Evolutionary conservation across 1,140 invertebrate species (phyloP).

Genomic region (Homalodisca vitripennis): DNA sequence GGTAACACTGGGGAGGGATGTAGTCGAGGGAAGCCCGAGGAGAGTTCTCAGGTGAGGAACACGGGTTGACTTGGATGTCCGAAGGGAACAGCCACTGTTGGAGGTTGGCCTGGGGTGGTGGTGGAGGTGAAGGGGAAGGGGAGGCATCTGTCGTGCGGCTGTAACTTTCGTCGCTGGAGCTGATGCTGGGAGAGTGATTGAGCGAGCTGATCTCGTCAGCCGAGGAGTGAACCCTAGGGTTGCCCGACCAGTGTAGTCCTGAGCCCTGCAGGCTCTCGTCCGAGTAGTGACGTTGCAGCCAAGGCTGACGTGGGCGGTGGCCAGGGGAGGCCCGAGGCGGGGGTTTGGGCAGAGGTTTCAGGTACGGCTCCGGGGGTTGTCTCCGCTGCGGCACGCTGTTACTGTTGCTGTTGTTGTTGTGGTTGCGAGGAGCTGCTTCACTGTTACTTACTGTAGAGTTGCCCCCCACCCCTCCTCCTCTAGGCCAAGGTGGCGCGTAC

Average conservation of each 20-base stretch:
- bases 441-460: slow-evolving; percentile 17
- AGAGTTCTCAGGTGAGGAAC: slow-evolving; percentile 51
- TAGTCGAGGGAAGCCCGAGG: slow-evolving; percentile 51
- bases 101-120: slow-evolving; percentile 33
- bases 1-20: slow-evolving; percentile 49
- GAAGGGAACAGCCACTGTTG: slow-evolving; percentile 61
- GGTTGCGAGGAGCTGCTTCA: slow-evolving; percentile 46
- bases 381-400: slow-evolving; percentile 50
- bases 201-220: slow-evolving; percentile 77
- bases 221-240: slow-evolving; percentile 65
- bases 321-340: slow-evolving; percentile 48
- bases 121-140: slow-evolving; percentile 57
- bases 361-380: slow-evolving; percentile 56
- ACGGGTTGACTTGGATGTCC: slow-evolving; percentile 57
- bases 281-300: slow-evolving; percentile 56
- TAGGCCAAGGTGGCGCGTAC: slow-evolving; percentile 42
- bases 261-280: slow-evolving; percentile 58
- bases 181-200: slow-evolving; percentile 73
- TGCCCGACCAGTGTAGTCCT: slow-evolving; percentile 36
- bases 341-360: slow-evolving; percentile 60
- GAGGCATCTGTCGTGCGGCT: slow-evolving; percentile 69
- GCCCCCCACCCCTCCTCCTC: slow-evolving; percentile 19
- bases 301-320: slow-evolving; percentile 40
- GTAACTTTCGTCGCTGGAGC: slow-evolving; percentile 78
- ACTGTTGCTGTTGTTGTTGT: slow-evolving; percentile 51